Conservation (phyloP, 1,140 invertebrate genomes). For the Mesaphorura yosii region DNA sequence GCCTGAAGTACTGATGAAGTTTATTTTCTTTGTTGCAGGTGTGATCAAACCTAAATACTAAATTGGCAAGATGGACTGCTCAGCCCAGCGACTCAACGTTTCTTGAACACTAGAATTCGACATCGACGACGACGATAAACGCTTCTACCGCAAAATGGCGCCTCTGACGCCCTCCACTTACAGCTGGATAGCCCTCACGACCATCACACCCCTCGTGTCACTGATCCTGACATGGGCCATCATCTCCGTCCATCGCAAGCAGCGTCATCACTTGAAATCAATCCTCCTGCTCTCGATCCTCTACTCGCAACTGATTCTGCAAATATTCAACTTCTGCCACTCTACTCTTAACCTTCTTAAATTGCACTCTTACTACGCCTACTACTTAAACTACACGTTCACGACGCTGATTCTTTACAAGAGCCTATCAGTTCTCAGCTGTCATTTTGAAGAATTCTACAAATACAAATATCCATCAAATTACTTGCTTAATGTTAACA, state of each 20-base stretch:
- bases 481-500: slow-evolving; percentile 5
- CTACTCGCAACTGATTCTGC: slow-evolving; percentile 17
- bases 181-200: slow-evolving; percentile 26
- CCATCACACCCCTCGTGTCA: slow-evolving; percentile 22
- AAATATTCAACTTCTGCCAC: slow-evolving; percentile 1
- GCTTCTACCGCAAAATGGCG: no score
- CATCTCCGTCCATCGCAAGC: slow-evolving; percentile 13
- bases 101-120: no score
- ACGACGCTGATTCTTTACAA: slow-evolving; percentile 7
- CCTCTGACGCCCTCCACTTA: no score
- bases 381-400: not conserved
- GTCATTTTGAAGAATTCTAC: slow-evolving; percentile 16
- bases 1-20: no score
- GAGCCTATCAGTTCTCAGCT: not conserved
- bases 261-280: slow-evolving; percentile 11
- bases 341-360: not conserved
- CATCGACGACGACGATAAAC: no score
- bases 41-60: no score
- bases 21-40: no score
- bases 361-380: not conserved
- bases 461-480: slow-evolving; percentile 15
- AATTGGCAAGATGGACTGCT: no score
- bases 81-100: no score
- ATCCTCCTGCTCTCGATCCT: slow-evolving; percentile 22
- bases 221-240: slow-evolving; percentile 20